These are phyloP conservation scores for Gymnopithys bicolor DNA, from an alignment of 2,797 vertebrate genomes.

Conservation along the genomic window DNA sequence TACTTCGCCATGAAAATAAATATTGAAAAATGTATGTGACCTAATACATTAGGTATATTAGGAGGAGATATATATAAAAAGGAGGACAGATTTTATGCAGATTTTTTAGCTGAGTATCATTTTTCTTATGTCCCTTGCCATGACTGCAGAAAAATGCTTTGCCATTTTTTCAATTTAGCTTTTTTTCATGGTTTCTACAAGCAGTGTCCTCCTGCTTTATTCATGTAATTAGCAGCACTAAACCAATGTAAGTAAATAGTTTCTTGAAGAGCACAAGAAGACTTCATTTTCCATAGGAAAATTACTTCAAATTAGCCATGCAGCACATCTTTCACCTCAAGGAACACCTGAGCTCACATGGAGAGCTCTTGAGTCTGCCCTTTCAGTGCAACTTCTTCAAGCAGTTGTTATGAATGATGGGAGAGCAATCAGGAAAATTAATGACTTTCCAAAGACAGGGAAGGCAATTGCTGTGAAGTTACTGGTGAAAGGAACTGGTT, in stretches of 20 bases:
- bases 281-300: not conserved
- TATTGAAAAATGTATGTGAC: not conserved
- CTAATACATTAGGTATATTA: not conserved
- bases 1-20: not conserved
- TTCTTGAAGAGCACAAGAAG: not conserved
- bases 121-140: not conserved
- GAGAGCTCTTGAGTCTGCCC: not conserved
- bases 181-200: not conserved
- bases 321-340: not conserved
- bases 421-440: not conserved
- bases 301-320: not conserved
- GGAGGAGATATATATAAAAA: not conserved
- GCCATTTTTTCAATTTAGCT: not conserved
- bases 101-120: not conserved
- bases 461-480: not conserved
- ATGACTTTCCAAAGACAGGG: not conserved
- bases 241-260: not conserved
- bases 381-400: not conserved
- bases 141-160: not conserved
- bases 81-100: not conserved
- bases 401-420: not conserved
- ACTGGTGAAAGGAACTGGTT: not conserved
- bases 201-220: not conserved
- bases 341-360: not conserved
- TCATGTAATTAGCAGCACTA: not conserved